A percentile compares a stretch with the other conserved stretches of the same genome.
phyloP scores from a whole-genome alignment of 2,797 vertebrate species.

The Orientallactaga sibirica region DNA sequence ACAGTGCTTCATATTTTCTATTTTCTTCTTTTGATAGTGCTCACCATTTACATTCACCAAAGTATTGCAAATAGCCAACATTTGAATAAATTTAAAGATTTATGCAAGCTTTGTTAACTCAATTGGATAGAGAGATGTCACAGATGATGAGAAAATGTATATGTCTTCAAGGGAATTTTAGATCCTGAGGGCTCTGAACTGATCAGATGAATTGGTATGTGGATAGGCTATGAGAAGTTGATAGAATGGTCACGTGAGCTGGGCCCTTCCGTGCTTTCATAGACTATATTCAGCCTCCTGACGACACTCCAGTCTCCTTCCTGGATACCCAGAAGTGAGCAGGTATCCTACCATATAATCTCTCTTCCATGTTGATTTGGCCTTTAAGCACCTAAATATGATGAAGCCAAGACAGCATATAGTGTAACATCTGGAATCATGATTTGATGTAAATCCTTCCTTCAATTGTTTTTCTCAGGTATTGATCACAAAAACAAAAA shows the following conservation, averaged over 20 bases:
- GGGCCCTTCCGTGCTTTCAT: not conserved
- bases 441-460: too few species aligned
- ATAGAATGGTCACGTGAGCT: not conserved
- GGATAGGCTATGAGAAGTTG: not conserved
- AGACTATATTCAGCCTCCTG: not conserved
- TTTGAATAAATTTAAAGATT: conserved; percentile 22
- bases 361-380: not conserved
- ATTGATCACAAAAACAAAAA: too few species aligned
- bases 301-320: not conserved
- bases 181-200: not conserved
- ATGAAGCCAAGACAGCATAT: not conserved
- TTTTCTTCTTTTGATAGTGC: not conserved
- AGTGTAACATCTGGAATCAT: too few species aligned
- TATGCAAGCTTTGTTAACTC: not conserved
- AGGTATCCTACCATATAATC: not conserved
- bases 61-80: not conserved
- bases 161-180: not conserved
- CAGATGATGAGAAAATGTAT: not conserved
- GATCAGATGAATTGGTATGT: not conserved
- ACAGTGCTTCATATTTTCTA: not conserved
- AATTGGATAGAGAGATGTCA: not conserved
- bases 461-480: too few species aligned
- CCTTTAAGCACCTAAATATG: not conserved
- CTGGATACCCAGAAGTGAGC: too few species aligned
- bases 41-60: not conserved